Conservation (phyloP, 2,797 vertebrate genomes). For the Steatocranus sp. region DNA sequence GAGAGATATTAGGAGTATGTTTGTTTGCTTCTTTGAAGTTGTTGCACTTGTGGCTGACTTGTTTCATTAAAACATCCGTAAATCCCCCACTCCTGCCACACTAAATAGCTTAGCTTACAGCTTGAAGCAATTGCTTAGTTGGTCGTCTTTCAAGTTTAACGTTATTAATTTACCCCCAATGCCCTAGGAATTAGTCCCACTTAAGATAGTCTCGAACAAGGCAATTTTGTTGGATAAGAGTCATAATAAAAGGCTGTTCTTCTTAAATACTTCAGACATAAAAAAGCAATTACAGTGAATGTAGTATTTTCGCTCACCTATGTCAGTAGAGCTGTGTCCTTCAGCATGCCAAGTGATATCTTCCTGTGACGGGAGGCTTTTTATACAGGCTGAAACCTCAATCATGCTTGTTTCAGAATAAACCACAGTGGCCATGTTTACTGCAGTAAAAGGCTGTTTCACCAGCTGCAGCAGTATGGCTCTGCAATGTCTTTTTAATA, state of each 20-base stretch:
- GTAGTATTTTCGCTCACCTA: not conserved
- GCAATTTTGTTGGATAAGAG: not conserved
- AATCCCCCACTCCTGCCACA: not conserved
- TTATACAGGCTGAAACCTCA: not conserved
- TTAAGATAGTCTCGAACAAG: not conserved
- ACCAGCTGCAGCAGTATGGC: not conserved
- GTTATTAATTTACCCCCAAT: not conserved
- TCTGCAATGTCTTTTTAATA: conserved; percentile 48
- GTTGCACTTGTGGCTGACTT: not conserved
- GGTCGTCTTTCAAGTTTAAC: not conserved
- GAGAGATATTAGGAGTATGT: not conserved
- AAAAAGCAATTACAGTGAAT: not conserved
- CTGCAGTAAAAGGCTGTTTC: not conserved
- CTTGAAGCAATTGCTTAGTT: not conserved
- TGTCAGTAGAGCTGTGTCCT: not conserved
- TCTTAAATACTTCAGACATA: not conserved
- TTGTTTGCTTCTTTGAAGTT: not conserved
- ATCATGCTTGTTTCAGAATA: not conserved
- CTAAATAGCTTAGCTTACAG: not conserved
- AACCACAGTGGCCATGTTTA: not conserved
- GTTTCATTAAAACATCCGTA: not conserved
- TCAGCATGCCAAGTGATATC: not conserved
- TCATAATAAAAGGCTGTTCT: not conserved
- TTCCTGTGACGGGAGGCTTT: not conserved
- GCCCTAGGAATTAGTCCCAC: not conserved